Evolutionary conservation across 2,888 invertebrate genomes (phyloP), one percentile per base, ranked within the genome.

Genomic region (Brenthis daphne): DNA sequence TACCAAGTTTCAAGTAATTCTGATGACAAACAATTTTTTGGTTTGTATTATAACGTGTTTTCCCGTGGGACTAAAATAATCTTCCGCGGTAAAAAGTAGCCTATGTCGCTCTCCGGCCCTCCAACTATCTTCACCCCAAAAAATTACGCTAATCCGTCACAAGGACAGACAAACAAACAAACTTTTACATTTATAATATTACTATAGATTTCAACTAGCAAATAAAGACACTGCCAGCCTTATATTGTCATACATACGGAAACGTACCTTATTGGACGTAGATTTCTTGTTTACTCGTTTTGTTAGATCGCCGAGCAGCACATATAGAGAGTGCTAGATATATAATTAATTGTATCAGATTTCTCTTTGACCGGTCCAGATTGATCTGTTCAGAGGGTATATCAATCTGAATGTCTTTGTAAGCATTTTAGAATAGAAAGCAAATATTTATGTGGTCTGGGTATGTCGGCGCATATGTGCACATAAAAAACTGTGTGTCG

Each of bases 401-500:
- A 85, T 85, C 84, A 85, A 86, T 88, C 82, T 82, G 83, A 82
- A 79, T 81, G 20, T 81, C 81, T 84, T 81, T 87, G 85, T 89
- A 89, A 90, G 86, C 86, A 85, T 85, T 90, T 90, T 85, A 81
- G 87, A 89, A 92, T 90, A 87, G 86, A 83, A 86, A 87, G 82
- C 84, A 92, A 92, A 92, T 92, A 92, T 92, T 92, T 90, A 89
- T 84, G 84, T 85, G 85, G 87, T 84, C 81, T 84, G 88, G 86
- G 90, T 82, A 84, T 81, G 81, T 76, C 77, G 80, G 84, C 33
- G 60, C 67, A 67, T 69, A 70, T 88, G 88, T 86, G 88, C 83
- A 82, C 78, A 82, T 84, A 89, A 90, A 89, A 89, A 89, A 86
- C 79, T 84, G 85, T 88, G 85, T 86, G 82, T 82, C 80, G 82